These are phyloP conservation scores for Prenolepis imparis DNA, from an alignment of 2,888 invertebrate genomes.

Conservation along the genomic window DNA sequence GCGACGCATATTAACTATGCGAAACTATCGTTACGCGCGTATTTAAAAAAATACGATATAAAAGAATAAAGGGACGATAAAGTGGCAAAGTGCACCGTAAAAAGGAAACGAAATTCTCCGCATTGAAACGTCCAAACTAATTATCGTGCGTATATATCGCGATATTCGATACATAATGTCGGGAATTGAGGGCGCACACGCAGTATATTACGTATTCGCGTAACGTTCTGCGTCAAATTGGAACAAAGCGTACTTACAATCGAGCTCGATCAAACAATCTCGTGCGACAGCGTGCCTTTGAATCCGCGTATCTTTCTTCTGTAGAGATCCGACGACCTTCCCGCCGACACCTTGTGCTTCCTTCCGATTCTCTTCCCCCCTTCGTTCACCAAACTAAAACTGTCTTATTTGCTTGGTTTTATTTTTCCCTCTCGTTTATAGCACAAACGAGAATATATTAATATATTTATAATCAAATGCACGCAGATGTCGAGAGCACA, in stretches of 20 bases:
- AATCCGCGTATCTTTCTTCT: slow-evolving; percentile 29
- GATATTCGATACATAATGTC: not conserved
- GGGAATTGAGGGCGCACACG: not conserved
- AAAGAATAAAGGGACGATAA: not conserved
- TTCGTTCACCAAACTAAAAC: not conserved
- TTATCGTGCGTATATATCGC: not conserved
- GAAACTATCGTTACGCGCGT: not conserved
- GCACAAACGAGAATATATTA: not conserved
- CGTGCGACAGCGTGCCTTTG: slow-evolving; percentile 1
- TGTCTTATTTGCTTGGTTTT: not conserved
- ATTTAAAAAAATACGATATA: not conserved
- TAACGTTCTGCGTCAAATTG: slow-evolving; percentile 28
- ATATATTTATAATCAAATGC: not conserved
- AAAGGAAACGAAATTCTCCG: not conserved
- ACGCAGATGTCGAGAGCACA: not conserved
- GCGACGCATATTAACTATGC: not conserved
- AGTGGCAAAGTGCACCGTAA: not conserved
- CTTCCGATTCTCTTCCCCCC: not conserved
- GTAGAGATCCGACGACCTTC: slow-evolving; percentile 3
- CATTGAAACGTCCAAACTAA: not conserved
- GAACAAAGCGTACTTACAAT: slow-evolving; percentile 34
- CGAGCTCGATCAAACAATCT: slow-evolving; percentile 22
- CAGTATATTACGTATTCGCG: slow-evolving; percentile 17
- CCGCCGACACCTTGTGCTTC: not conserved
- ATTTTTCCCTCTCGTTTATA: not conserved